phyloP scores from a whole-genome alignment of 2,888 invertebrate species.

The Lochmaea capreae region DNA sequence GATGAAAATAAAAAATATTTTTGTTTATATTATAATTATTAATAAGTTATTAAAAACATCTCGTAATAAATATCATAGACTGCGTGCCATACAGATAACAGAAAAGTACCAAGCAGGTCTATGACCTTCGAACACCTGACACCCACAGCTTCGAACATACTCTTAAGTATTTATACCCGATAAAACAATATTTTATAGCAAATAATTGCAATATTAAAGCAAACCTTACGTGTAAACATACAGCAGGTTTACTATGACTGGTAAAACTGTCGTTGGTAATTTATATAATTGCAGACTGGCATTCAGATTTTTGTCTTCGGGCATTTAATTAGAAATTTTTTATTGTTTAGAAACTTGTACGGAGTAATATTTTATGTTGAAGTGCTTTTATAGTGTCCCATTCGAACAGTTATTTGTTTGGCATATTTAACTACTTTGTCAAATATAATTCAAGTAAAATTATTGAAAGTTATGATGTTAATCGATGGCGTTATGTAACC shows the following conservation, averaged over 20 bases:
- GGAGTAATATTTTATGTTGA: slow-evolving; percentile 9
- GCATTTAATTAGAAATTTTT: slow-evolving; percentile 20
- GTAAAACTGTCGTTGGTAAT: slow-evolving; percentile 50
- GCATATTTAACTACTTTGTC: slow-evolving; percentile 10
- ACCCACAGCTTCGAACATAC: slow-evolving; percentile 60
- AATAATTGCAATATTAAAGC: slow-evolving; percentile 64
- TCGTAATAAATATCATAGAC: slow-evolving; percentile 47
- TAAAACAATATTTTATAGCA: slow-evolving; percentile 65
- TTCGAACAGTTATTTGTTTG: slow-evolving; percentile 7
- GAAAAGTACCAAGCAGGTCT: slow-evolving; percentile 54
- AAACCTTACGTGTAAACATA: slow-evolving; percentile 58
- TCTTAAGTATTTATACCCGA: slow-evolving; percentile 63
- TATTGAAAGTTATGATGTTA: background rate
- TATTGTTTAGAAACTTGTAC: slow-evolving; percentile 12
- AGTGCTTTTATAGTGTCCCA: slow-evolving; percentile 11
- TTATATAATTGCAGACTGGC: slow-evolving; percentile 52
- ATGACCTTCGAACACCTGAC: slow-evolving; percentile 65
- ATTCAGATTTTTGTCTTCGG: slow-evolving; percentile 30
- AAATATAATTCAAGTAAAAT: slow-evolving; percentile 2
- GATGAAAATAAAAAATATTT: background rate
- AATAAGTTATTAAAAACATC: slow-evolving; percentile 52
- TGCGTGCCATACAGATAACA: slow-evolving; percentile 52
- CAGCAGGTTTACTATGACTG: slow-evolving; percentile 46
- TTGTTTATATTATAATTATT: slow-evolving; percentile 36
- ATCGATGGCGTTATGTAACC: background rate